These are phyloP conservation scores for Nowickia ferox DNA, from an alignment of 2,888 invertebrate genomes.

Conservation along the genomic window DNA sequence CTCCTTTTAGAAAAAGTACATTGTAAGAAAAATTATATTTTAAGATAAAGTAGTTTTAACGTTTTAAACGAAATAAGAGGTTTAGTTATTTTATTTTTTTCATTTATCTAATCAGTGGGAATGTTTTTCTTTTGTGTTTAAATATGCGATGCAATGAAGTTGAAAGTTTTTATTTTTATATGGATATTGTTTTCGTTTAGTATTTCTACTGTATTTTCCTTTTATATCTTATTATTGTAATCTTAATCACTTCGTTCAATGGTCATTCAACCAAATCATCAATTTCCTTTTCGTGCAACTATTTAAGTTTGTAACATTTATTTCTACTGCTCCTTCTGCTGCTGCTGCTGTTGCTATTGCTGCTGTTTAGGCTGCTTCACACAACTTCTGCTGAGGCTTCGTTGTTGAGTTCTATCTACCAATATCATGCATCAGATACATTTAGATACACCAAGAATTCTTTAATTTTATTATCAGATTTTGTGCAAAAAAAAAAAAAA, in stretches of 20 bases:
- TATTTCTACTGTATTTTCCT: neutral
- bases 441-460: slow-evolving; percentile 56
- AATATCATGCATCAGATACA: slow-evolving; percentile 65
- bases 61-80: too few relatives aligned
- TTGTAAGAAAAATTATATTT: too few relatives aligned
- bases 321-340: slow-evolving; percentile 19
- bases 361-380: slow-evolving; percentile 2
- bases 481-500: slow-evolving; percentile 15
- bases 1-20: too few relatives aligned
- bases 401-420: slow-evolving; percentile 14
- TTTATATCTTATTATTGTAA: slow-evolving; percentile 79
- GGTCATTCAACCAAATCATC: slow-evolving; percentile 82
- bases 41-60: too few relatives aligned
- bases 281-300: slow-evolving; percentile 77
- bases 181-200: neutral
- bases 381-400: slow-evolving; percentile 20
- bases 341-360: neutral
- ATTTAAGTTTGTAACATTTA: slow-evolving; percentile 53
- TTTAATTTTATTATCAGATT: slow-evolving; percentile 69
- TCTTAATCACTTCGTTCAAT: slow-evolving; percentile 82
- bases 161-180: neutral
- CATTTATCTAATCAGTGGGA: too few relatives aligned
- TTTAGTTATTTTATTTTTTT: too few relatives aligned
- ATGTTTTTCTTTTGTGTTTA: too few relatives aligned
- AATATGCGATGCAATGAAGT: too few relatives aligned